Conservation (phyloP, 2,113 vertebrate species). For the Myocastor coypus region DNA sequence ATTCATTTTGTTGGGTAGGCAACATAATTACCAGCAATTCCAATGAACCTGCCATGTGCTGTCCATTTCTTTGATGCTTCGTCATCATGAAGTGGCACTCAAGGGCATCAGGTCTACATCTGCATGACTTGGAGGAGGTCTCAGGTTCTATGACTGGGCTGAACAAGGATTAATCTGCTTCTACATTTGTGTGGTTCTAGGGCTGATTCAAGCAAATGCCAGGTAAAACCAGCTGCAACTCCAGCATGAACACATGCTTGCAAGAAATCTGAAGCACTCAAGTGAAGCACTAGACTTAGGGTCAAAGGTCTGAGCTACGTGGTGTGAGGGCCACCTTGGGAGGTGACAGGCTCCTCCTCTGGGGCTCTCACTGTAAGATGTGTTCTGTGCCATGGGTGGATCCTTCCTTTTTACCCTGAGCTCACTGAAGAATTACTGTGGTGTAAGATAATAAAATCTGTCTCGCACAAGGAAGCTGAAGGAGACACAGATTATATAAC, state of each 20-base stretch:
- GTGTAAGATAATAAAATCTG: neutral
- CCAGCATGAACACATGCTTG: neutral
- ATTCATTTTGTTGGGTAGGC: neutral
- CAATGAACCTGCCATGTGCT: neutral
- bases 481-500: neutral
- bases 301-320: neutral
- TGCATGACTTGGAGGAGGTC: neutral
- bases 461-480: neutral
- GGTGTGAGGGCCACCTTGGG: neutral
- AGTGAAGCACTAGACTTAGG: neutral
- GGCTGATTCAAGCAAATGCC: constrained; percentile 1
- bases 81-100: neutral
- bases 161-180: neutral
- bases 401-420: neutral
- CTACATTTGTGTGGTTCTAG: neutral
- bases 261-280: neutral
- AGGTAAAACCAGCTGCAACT: neutral
- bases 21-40: neutral
- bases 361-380: neutral
- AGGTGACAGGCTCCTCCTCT: neutral
- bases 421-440: neutral
- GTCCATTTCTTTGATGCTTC: neutral
- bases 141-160: neutral
- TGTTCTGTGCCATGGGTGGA: too few relatives aligned
- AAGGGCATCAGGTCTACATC: neutral